Evolutionary conservation across 2,113 vertebrate genomes (phyloP), one percentile per base, ranked within the genome.

Genomic region (Thryonomys swinderianus): DNA sequence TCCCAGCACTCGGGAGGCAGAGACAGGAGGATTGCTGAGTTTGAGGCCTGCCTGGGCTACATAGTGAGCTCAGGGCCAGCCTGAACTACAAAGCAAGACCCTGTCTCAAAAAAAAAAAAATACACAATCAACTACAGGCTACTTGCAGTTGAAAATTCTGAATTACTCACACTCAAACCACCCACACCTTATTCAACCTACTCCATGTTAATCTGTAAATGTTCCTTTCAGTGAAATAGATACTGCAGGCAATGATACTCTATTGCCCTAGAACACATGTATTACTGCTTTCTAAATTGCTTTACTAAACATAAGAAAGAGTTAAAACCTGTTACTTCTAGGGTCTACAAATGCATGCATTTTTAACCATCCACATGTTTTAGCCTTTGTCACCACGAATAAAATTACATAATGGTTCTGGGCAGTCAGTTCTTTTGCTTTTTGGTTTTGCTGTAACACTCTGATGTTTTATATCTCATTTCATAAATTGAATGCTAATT

Each of bases 401-500:
- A 90, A 11, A 79, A 14, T 13, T 51, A 76, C 23, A 40, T 34
- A 89, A 74, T 4, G 16, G 32, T 40, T 86, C 64, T 57, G 53
- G 42, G 32, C 7, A 53, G 17, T 53, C 34, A 32, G 25, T 7
- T 17, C 51, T 20, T 48, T 62, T 51, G 40, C 37, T 48, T 34
- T 67, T 42, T n/a, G 17, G 51, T 90, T 45, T 83, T 37, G 27
- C 45, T 84, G 12, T 79, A 89, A 90, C 71, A 71, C 7, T 86
- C 67, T 82, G 69, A 87, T 81, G 53, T 93, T 94, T 94, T 95
- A 92, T 66, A 89, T 85, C 64, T 81, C 48, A 85, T 94, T 94
- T 87, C 48, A 87, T 78, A 90, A 96, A 81, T 5, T 76, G 57
- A 91, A 87, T 81, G 59, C 45, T 93, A 96, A 95, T 94, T 85